phyloP scores from a whole-genome alignment of 1,140 invertebrate species.

The Cataglyphis hispanica region DNA sequence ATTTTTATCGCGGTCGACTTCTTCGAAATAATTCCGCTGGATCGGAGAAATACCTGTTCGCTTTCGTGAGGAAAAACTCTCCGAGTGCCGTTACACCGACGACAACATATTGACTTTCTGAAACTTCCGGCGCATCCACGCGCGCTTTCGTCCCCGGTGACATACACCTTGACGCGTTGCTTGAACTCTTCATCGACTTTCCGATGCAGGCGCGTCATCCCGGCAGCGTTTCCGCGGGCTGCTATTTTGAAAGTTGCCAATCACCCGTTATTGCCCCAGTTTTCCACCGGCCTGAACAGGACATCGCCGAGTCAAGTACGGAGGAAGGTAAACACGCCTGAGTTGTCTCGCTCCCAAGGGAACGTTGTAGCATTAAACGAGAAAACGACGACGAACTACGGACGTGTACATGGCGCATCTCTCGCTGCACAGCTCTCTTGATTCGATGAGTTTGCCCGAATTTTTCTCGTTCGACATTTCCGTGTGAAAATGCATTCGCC shows the following conservation, averaged over 20 bases:
- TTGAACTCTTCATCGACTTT: conserved; percentile 30
- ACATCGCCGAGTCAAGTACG: conserved; percentile 53
- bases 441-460: conserved; percentile 48
- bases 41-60: conserved; percentile 33
- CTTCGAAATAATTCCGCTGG: conserved; percentile 42
- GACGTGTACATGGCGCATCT: conserved; percentile 2
- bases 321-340: conserved; percentile 58
- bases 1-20: conserved; percentile 42
- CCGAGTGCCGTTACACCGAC: conserved; percentile 34
- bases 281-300: conserved; percentile 39
- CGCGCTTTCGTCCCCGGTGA: conserved; percentile 28
- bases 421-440: neutral
- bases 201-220: conserved; percentile 37
- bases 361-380: conserved; percentile 46
- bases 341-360: conserved; percentile 56
- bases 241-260: conserved; percentile 71
- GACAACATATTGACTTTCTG: conserved; percentile 55
- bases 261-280: conserved; percentile 70
- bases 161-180: conserved; percentile 9
- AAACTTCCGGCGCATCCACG: conserved; percentile 47
- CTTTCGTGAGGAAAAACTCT: conserved; percentile 9
- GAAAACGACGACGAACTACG: conserved; percentile 53
- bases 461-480: conserved; percentile 42
- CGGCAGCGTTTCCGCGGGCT: conserved; percentile 32
- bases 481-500: neutral